A percentile compares a stretch with the other conserved stretches of the same genome.
These are phyloP conservation scores for Lagopus muta DNA, from an alignment of 2,113 vertebrate species.

Conservation along the genomic window DNA sequence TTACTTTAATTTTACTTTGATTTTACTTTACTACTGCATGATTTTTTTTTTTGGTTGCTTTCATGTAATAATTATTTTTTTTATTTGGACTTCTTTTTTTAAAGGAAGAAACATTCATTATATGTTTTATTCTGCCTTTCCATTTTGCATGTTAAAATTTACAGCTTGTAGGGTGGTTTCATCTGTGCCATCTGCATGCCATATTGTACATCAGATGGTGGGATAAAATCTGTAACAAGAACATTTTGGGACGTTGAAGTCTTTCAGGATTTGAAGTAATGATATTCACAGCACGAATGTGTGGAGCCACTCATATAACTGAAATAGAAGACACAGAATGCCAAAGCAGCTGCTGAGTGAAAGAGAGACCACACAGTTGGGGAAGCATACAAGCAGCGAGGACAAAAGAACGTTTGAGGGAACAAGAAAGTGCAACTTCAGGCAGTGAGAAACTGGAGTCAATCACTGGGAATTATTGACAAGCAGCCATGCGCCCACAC, in stretches of 20 bases:
- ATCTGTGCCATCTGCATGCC: slow-evolving; percentile 53
- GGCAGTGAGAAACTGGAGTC: neutral
- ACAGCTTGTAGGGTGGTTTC: slow-evolving; percentile 13
- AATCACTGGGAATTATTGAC: slow-evolving; percentile 6
- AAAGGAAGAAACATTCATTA: neutral
- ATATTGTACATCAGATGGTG: slow-evolving; percentile 61
- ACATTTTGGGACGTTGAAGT: neutral
- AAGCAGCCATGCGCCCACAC: neutral
- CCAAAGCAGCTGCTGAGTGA: slow-evolving; percentile 47
- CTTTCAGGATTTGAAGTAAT: slow-evolving; percentile 10
- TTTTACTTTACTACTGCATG: neutral
- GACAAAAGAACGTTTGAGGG: slow-evolving; percentile 36
- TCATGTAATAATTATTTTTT: neutral
- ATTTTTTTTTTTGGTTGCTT: neutral
- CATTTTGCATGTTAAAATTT: slow-evolving; percentile 43
- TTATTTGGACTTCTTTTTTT: neutral
- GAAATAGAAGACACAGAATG: slow-evolving; percentile 1
- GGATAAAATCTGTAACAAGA: slow-evolving; percentile 42
- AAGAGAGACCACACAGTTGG: slow-evolving; percentile 46
- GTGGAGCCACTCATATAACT: neutral
- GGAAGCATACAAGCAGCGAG: neutral
- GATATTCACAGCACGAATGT: slow-evolving; percentile 22
- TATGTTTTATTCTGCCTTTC: slow-evolving; percentile 47
- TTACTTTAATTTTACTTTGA: slow-evolving; percentile 12
- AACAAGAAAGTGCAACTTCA: slow-evolving; percentile 3